Base-by-base conservation (phyloP, 2,888 invertebrate species). In the Drosophila sordidula region DNA sequence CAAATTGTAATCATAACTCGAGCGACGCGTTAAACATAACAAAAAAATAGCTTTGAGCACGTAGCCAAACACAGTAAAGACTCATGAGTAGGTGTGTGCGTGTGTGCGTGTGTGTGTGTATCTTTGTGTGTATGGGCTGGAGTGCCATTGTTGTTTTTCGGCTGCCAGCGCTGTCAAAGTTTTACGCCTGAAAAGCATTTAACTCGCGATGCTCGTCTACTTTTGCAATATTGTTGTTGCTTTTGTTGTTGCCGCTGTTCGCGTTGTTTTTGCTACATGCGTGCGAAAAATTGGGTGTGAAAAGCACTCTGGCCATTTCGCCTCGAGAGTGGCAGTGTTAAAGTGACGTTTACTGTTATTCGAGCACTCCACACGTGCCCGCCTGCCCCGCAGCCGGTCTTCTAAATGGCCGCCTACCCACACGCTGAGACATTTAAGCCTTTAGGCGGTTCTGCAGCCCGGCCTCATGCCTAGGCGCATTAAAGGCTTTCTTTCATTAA, bases 1-100 rank as follows among this genome's bases (percentile, higher is more conserved):
- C 61, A 52, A 78, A 83, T 82, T 87, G 87, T 86, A 86, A 84
- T 84, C 88, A 85, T 88, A 85, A 85, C 78, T 88, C 67, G 86
- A 68, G 80, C 80, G 72, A 64, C 71, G 84, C 83, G 83, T 86
- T 78, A 80, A 85, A 75, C 79, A 85, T 86, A 85, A 86, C 87
- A 88, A 75, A 85, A 85, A 85, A 86, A 88, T 78, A 88, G 87
- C 84, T 86, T 49, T 49, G 62, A 77, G 84, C 84, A 85, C 88
- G 84, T 88, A 86, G 74, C 63, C 57, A 70, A 73, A 52, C 34
- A 47, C n/a, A 29, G 38, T 34, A 44, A 41, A 64, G 39, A 42
- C 32, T 25, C 22, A 41, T 16, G 32, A 26, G 3, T 18, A 0
- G 26, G 50, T 36, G 52, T 32, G 38, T 22, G 38, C 41, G 63